A percentile compares a stretch with the other conserved stretches of the same genome.
These are phyloP conservation scores for Hycleus cichorii DNA, from an alignment of 1,140 invertebrate species.

Conservation along the genomic window DNA sequence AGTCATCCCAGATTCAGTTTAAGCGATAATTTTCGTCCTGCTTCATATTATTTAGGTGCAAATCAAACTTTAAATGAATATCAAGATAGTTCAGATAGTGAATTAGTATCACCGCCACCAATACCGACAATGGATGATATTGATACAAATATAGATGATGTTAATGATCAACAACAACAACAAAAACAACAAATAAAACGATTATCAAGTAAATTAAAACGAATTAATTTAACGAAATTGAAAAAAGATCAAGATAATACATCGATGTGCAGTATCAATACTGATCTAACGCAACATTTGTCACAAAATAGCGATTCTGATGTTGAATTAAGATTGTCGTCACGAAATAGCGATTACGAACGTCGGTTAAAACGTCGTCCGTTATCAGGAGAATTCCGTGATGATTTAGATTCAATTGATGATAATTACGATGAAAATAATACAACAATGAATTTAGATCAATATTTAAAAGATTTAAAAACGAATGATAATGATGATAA, in stretches of 20 bases:
- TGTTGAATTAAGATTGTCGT: constrained; percentile 20
- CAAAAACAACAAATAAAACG: neutral
- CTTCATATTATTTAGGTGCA: constrained; percentile 72
- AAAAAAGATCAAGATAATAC: constrained; percentile 21
- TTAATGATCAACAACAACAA: too few relatives aligned
- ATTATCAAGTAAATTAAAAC: constrained; percentile 1
- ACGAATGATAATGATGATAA: constrained; percentile 5
- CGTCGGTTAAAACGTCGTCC: constrained; percentile 61
- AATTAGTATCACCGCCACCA: constrained; percentile 71
- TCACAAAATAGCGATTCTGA: constrained; percentile 33
- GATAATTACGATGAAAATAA: constrained; percentile 46
- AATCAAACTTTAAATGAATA: constrained; percentile 55
- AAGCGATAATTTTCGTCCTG: constrained; percentile 78
- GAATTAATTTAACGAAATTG: constrained; percentile 13
- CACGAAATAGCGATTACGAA: constrained; percentile 45
- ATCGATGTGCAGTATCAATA: constrained; percentile 25
- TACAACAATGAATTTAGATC: constrained; percentile 52
- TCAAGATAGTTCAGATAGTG: constrained; percentile 75
- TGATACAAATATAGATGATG: constrained; percentile 33
- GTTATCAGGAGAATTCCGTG: constrained; percentile 57
- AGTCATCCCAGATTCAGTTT: constrained; percentile 69
- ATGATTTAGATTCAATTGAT: constrained; percentile 54
- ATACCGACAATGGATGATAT: constrained; percentile 66
- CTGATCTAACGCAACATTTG: constrained; percentile 22
- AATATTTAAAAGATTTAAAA: constrained; percentile 54